Base-by-base conservation (phyloP, 2,797 vertebrate genomes). In the Neostethus bicornis region DNA sequence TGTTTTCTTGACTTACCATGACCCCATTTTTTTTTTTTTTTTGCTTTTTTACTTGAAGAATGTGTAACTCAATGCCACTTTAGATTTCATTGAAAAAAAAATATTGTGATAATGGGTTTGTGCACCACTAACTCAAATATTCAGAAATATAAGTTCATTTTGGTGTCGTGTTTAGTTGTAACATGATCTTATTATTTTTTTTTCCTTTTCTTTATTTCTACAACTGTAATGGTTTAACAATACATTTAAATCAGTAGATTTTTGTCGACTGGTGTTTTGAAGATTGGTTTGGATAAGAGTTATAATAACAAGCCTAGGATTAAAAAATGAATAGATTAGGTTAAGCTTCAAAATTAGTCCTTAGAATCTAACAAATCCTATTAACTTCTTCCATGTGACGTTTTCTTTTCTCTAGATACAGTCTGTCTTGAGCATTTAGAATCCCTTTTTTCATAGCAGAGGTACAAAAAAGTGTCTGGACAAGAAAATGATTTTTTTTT, bases 1-100 rank as follows among this genome's bases (percentile, higher is more conserved):
- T 92, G 91, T 93, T 92, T 90, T 89, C 89, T 83, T 92, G 89
- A 92, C 92, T 91, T 79, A 71, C 59, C 35, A 13, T 92, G 91
- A 92, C 92, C 91, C 89, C 70, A 70, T 73, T 54, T 74, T 73
- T 75, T 80, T 83, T 81, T 69, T 43, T 32, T 4, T 39, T 54
- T 37, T 46, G 62, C 73, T 84, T 91, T 90, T 90, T 85, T 89
- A 85, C 80, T 82, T 65, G 65, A 89, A 89, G 87, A 89, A 88
- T 81, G 81, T 87, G 89, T 82, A 91, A 90, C 85, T 88, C 81
- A 85, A 89, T 68, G 79, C 85, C 77, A 84, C 75, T 91, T 90
- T 83, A 86, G 84, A 85, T 81, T 77, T 85, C 61, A 29, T 55
- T 79, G 74, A 82, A 86, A 83, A 86, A 78, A 45, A 68, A 62